A percentile compares a stretch with the other conserved stretches of the same genome.
Evolutionary conservation across 1,140 invertebrate species (phyloP).

Genomic region (Plutomurus gul): DNA sequence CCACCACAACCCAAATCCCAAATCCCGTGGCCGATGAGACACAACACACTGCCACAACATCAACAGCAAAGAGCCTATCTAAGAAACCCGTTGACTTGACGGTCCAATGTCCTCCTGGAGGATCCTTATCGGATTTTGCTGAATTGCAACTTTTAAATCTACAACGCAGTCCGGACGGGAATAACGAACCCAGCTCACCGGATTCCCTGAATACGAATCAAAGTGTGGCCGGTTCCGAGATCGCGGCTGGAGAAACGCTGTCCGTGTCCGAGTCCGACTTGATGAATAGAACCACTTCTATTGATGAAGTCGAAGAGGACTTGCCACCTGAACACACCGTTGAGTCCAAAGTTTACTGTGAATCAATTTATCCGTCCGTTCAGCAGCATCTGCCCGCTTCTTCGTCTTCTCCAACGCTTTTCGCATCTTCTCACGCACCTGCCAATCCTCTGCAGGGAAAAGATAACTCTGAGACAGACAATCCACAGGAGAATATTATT

Average conservation of each 20-base stretch:
- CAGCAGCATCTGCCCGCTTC: not conserved
- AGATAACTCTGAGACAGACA: no score
- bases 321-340: conserved; percentile 46
- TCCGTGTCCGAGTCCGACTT: conserved; percentile 51
- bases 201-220: conserved; percentile 54
- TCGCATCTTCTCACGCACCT: not conserved
- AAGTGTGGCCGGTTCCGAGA: conserved; percentile 52
- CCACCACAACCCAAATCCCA: not conserved
- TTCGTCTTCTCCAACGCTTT: not conserved
- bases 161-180: conserved; percentile 30
- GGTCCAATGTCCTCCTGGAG: conserved; percentile 3
- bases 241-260: conserved; percentile 41
- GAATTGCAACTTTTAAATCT: conserved; percentile 31
- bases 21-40: not conserved
- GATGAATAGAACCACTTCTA: conserved; percentile 51
- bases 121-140: conserved; percentile 1
- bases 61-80: not conserved
- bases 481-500: not conserved
- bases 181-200: conserved; percentile 49
- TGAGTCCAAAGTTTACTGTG: conserved; percentile 22
- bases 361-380: conserved; percentile 9
- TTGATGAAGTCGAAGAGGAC: conserved; percentile 54
- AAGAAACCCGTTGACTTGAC: conserved; percentile 41
- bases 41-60: not conserved
- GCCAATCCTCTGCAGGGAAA: no score